Conservation (phyloP, 2,888 invertebrate genomes). For the Lymantria dispar region DNA sequence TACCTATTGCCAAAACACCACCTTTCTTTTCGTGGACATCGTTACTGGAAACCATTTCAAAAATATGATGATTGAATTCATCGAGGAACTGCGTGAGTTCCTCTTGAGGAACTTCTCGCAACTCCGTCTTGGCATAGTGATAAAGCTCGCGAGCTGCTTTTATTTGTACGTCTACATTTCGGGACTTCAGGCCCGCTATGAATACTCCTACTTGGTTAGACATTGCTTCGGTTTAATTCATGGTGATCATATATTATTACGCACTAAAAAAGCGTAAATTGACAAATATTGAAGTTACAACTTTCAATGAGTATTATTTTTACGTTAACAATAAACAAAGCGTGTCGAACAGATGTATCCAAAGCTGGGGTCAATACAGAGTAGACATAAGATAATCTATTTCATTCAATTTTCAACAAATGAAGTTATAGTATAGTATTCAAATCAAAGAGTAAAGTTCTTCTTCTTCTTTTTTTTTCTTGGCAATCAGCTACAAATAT, state of each 20-base stretch:
- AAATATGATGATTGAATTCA: conserved; percentile 97
- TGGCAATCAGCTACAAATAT: too few relatives aligned
- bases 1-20: conserved; percentile 95
- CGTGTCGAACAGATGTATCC: conserved; percentile 13
- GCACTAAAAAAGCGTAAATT: conserved; percentile 4
- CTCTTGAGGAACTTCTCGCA: conserved; percentile 94
- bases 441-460: too few relatives aligned
- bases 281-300: neutral
- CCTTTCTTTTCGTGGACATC: conserved; percentile 98
- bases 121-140: conserved; percentile 94
- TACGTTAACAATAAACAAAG: conserved; percentile 34
- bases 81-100: conserved; percentile 96
- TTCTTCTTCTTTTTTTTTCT: too few relatives aligned
- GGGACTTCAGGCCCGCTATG: conserved; percentile 93
- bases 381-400: too few relatives aligned
- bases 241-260: conserved; percentile 12
- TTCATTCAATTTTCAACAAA: too few relatives aligned
- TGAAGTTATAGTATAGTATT: too few relatives aligned
- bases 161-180: conserved; percentile 91
- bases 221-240: conserved; percentile 57
- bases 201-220: conserved; percentile 87
- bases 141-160: conserved; percentile 95
- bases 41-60: conserved; percentile 96
- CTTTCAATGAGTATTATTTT: conserved; percentile 2
- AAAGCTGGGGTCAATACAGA: conserved; percentile 9